A percentile compares a stretch with the other conserved stretches of the same genome.
Evolutionary conservation across 1,140 invertebrate species (phyloP).

Genomic region (Cherax destructor): DNA sequence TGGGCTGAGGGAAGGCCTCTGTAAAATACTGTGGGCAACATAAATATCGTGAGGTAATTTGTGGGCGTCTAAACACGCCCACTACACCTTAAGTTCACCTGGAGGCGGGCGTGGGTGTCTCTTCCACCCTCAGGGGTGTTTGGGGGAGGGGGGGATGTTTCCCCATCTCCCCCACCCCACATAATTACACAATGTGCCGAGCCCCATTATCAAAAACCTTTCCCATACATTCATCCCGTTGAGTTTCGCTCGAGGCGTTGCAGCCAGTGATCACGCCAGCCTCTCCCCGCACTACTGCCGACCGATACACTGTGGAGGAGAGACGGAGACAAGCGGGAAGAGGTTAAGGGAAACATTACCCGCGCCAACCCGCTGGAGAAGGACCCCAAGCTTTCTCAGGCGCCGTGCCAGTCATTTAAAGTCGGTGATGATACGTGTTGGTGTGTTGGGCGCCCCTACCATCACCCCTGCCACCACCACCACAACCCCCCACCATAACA

Average conservation of each 20-base stretch:
- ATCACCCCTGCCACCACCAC: too few relatives aligned
- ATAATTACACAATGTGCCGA: not conserved
- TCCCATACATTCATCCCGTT: not conserved
- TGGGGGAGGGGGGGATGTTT: not conserved
- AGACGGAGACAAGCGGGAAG: not conserved
- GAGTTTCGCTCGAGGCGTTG: not conserved
- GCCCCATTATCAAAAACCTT: conserved; percentile 1
- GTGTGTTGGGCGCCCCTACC: not conserved
- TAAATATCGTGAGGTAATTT: too few relatives aligned
- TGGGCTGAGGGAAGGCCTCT: too few relatives aligned
- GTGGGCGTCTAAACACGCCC: too few relatives aligned
- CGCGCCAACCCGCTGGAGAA: not conserved
- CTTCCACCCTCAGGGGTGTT: too few relatives aligned
- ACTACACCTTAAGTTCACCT: too few relatives aligned
- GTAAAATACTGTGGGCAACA: too few relatives aligned
- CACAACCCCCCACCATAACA: not conserved
- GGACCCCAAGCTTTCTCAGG: not conserved
- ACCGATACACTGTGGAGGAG: not conserved
- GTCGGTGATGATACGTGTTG: conserved; percentile 14
- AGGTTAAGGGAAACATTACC: not conserved
- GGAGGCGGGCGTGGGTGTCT: too few relatives aligned
- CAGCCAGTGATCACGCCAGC: not conserved
- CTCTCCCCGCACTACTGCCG: not conserved
- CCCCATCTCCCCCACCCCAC: not conserved
- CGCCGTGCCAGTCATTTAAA: not conserved